phyloP scores from a whole-genome alignment of 2,797 vertebrate species.

The Alauda arvensis region DNA sequence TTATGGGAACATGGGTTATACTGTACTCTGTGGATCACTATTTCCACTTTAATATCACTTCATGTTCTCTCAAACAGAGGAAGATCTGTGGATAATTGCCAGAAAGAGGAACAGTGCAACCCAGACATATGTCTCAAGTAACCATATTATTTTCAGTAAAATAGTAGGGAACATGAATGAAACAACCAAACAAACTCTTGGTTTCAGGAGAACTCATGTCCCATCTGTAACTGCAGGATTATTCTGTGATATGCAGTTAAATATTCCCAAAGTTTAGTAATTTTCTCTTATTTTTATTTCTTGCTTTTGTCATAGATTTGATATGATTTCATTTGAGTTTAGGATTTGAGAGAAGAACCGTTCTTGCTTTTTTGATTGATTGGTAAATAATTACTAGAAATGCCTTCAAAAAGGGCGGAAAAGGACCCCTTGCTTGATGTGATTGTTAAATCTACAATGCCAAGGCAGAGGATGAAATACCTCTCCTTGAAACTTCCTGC shows the following conservation, averaged over 20 bases:
- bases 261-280: neutral
- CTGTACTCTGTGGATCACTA: neutral
- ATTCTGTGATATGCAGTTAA: neutral
- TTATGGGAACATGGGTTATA: neutral
- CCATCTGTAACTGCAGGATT: neutral
- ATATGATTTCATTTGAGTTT: neutral
- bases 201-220: neutral
- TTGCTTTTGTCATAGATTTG: neutral
- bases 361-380: neutral
- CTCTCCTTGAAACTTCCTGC: neutral
- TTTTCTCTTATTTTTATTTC: neutral
- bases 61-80: neutral
- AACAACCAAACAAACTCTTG: neutral
- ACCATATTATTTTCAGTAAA: neutral
- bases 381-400: neutral
- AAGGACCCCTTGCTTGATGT: accelerated
- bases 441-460: neutral
- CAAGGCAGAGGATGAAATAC: neutral
- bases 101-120: neutral
- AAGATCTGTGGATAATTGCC: neutral
- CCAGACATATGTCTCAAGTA: neutral
- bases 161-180: neutral
- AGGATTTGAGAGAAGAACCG: neutral
- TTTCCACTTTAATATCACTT: neutral
- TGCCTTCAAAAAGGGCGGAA: neutral